These are phyloP conservation scores for Euplagia quadripunctaria DNA, from an alignment of 2,888 invertebrate species.

Conservation along the genomic window DNA sequence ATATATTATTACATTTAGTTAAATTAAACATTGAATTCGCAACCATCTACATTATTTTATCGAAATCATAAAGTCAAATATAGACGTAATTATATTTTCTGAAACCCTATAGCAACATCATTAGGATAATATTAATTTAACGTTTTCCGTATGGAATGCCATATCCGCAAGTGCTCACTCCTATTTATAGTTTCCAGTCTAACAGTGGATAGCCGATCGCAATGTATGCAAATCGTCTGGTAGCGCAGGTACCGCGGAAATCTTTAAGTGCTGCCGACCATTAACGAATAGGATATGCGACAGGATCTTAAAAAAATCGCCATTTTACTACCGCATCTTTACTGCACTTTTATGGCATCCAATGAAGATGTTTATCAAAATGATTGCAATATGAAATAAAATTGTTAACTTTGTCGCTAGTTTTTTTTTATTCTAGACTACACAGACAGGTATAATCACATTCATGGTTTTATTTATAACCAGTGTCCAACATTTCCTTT, in stretches of 20 bases:
- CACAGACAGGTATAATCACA: not conserved
- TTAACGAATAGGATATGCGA: constrained; percentile 50
- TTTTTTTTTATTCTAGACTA: not conserved
- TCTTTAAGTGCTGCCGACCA: constrained; percentile 57
- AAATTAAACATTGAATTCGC: no score
- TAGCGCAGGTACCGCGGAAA: constrained; percentile 56
- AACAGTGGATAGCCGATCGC: constrained; percentile 44
- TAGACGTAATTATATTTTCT: not conserved
- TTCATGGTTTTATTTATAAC: constrained; percentile 5
- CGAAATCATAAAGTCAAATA: no score
- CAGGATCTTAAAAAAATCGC: constrained; percentile 38
- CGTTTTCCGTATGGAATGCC: constrained; percentile 45
- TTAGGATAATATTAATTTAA: constrained; percentile 32
- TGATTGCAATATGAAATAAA: constrained; percentile 25
- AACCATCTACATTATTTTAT: no score
- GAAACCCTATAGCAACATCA: not conserved
- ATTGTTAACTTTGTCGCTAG: constrained; percentile 10
- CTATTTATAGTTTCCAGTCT: constrained; percentile 53
- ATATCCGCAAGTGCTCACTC: constrained; percentile 52
- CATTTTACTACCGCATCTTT: constrained; percentile 31
- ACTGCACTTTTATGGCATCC: constrained; percentile 32
- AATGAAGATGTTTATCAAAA: constrained; percentile 39
- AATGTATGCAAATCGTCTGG: constrained; percentile 68
- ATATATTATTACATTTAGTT: not conserved
- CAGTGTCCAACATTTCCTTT: not conserved